A percentile compares a stretch with the other conserved stretches of the same genome.
phyloP scores from a whole-genome alignment of 2,113 vertebrate genomes.

The Dicrurus megarhynchus region DNA sequence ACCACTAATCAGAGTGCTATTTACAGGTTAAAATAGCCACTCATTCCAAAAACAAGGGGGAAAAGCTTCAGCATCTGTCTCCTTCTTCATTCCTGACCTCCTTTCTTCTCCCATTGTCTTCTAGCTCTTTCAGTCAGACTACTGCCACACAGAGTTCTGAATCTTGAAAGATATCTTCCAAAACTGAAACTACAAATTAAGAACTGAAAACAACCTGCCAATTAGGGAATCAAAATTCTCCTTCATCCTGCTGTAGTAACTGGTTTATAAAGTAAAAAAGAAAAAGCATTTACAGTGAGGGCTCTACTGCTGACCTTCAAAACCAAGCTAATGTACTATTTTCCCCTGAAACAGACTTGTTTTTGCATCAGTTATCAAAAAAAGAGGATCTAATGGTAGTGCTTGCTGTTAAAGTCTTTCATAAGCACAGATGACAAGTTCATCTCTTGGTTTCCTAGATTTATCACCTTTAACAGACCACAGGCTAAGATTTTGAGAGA shows the following conservation, averaged over 20 bases:
- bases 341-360: background rate
- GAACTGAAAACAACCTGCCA: background rate
- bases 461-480: background rate
- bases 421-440: background rate
- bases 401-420: background rate
- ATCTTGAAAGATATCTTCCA: background rate
- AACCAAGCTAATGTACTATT: background rate
- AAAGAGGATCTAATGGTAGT: background rate
- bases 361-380: background rate
- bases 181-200: slow-evolving; percentile 4
- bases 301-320: background rate
- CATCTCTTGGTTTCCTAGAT: background rate
- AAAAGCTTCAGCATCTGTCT: background rate
- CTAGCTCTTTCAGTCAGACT: background rate
- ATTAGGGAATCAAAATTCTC: background rate
- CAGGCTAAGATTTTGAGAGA: background rate
- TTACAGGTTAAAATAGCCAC: background rate
- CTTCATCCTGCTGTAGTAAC: background rate
- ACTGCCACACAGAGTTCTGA: background rate
- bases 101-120: background rate
- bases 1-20: background rate
- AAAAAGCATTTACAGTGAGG: background rate
- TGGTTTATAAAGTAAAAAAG: background rate
- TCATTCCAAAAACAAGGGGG: background rate
- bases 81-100: background rate